Evolutionary conservation across 2,113 vertebrate genomes (phyloP).

Genomic region (Hystrix brachyura): DNA sequence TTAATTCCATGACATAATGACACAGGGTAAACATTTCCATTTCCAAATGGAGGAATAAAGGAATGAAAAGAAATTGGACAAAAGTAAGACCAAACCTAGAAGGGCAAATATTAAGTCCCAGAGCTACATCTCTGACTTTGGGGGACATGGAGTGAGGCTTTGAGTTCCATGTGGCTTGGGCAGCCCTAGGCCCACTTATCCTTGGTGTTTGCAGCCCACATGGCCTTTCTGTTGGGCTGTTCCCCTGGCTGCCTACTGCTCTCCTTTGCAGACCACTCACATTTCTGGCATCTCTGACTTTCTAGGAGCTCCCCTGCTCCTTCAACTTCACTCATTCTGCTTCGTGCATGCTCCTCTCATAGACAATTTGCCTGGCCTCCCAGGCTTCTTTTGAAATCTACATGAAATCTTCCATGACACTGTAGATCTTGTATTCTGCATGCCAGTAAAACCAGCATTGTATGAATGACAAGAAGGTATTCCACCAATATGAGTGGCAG

Average conservation of each 20-base stretch:
- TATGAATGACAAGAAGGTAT: not conserved
- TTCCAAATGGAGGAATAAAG: not conserved
- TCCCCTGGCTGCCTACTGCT: not conserved
- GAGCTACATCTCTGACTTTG: not conserved
- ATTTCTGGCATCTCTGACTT: not conserved
- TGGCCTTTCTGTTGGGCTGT: not conserved
- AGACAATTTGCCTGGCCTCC: not conserved
- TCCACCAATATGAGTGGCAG: not conserved
- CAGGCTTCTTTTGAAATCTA: not conserved
- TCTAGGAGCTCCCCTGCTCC: not conserved
- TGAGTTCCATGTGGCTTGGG: not conserved
- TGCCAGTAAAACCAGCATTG: not conserved
- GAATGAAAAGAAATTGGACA: not conserved
- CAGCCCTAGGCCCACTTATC: not conserved
- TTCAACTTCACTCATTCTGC: not conserved
- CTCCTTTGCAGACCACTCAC: not conserved
- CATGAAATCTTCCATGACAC: not conserved
- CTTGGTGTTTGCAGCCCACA: not conserved
- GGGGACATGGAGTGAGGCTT: not conserved
- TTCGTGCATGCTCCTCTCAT: not conserved
- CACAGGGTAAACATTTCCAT: not conserved
- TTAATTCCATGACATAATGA: not conserved
- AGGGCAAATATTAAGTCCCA: not conserved
- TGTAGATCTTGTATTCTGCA: not conserved
- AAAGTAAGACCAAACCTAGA: not conserved